A percentile compares a stretch with the other conserved stretches of the same genome.
These are phyloP conservation scores for Tarsius wallacei DNA, from an alignment of 2,797 vertebrate species.

Conservation along the genomic window DNA sequence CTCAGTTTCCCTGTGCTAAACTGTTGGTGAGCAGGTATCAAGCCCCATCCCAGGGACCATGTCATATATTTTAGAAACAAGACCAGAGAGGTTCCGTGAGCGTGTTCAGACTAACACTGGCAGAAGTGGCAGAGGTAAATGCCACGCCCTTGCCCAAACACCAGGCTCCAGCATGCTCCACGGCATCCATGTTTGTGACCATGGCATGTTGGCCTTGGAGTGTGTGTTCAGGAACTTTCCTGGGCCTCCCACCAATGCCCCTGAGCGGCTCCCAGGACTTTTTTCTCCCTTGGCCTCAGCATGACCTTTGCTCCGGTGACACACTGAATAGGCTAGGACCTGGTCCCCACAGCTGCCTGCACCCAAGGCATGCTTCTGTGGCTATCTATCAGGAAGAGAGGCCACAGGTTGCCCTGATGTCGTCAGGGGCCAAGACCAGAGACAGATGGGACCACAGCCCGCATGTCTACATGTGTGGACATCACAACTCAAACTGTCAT, in stretches of 20 bases:
- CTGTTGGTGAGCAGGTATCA: neutral
- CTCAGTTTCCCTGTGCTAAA: neutral
- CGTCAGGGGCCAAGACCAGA: no score
- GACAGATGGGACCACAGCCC: rapidly evolving
- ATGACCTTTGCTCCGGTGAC: neutral
- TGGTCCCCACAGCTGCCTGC: rapidly evolving
- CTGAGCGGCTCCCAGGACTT: neutral
- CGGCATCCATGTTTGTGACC: no score
- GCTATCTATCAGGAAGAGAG: no score
- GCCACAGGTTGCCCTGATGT: no score
- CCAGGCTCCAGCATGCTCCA: rapidly evolving
- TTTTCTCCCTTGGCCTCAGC: neutral
- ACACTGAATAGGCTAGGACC: neutral
- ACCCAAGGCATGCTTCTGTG: rapidly evolving
- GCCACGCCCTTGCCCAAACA: neutral
- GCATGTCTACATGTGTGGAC: rapidly evolving
- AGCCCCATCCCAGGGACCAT: neutral
- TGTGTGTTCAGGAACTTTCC: neutral
- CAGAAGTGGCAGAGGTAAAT: neutral
- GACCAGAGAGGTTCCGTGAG: neutral
- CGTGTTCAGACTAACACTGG: neutral
- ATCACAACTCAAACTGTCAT: neutral
- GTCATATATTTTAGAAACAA: neutral
- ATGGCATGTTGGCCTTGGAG: rapidly evolving
- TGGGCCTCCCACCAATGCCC: neutral